Evolutionary conservation across 2,797 vertebrate genomes (phyloP), one percentile per base, ranked within the genome.

Genomic region (Fundulus diaphanus): DNA sequence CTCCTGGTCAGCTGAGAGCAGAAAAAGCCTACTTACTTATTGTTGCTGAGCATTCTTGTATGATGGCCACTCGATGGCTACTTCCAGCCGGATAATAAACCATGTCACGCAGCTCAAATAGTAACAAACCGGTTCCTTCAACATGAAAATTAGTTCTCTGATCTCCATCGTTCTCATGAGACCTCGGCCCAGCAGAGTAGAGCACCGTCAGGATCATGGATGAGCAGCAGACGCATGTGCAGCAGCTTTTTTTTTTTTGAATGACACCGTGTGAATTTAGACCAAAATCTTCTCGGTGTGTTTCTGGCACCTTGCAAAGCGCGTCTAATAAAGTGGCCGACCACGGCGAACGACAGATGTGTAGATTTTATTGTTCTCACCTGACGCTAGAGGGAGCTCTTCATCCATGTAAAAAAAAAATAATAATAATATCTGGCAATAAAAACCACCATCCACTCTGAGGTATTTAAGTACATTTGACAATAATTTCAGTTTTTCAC

Each of bases 301-400:
- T 16, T 51, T 51, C 49, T 51, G 49, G 3, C 48, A 13, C 18
- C 35, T n/a, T 65, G 61, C 59, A 9, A 22, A 35, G 31, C n/a
- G 33, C 2, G 7, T 40, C 61, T 2, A 65, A 65, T 42, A n/a
- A 65, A 42, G 35, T 15, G 24, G 24, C 22, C 24, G 40, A 27
- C 37, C 16, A n/a, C 16, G 37, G 24, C 15, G 27, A 42, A 66
- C 7, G 27, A 66, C 63, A 66, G 20, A 63, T 5, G 18, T 35
- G 59, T 59, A 20, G 18, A 33, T 5, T 22, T 20, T 22, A 61
- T 35, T 37, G 7, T 5, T 5, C 9, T 11, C 42, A n/a, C 24
- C 1, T 12, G 35, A 24, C 92, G 90, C 89, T 84, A 94, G 93
- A 87, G 90, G 90, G 87, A 84, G 42, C 85, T 80, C 70, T 88